A percentile compares a stretch with the other conserved stretches of the same genome.
Conservation (phyloP, 2,113 vertebrate species). For the Stigmatopora argus region DNA sequence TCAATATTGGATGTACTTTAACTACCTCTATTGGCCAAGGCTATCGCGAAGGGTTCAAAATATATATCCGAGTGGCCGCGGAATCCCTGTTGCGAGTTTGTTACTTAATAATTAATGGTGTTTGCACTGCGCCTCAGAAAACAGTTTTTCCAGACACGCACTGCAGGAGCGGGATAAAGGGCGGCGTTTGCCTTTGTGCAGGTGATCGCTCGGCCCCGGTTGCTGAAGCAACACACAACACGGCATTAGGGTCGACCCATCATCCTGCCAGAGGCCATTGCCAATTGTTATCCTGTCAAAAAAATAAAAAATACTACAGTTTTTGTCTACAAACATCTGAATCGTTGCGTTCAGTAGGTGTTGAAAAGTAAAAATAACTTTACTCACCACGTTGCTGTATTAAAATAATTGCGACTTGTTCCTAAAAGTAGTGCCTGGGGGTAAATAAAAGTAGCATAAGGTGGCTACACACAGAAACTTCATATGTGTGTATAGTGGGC, state of each 20-base stretch:
- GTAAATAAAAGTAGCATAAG: constrained; percentile 38
- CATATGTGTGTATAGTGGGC: constrained; percentile 62
- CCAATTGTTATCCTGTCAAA: constrained; percentile 20
- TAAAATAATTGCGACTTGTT: constrained; percentile 18
- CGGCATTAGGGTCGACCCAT: constrained; percentile 56
- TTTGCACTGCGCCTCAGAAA: constrained; percentile 64
- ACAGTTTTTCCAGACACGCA: constrained; percentile 72
- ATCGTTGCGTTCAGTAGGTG: constrained; percentile 28
- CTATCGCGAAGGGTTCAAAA: constrained; percentile 50
- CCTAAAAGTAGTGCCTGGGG: constrained; percentile 27
- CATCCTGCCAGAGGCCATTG: constrained; percentile 49
- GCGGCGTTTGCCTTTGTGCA: constrained; percentile 47
- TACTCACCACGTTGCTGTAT: constrained; percentile 1
- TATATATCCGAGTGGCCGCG: constrained; percentile 42
- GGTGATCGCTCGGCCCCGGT: constrained; percentile 62
- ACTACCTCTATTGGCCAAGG: constrained; percentile 11
- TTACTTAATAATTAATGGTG: constrained; percentile 73
- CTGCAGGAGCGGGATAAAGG: constrained; percentile 57
- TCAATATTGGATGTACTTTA: neutral
- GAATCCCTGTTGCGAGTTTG: constrained; percentile 61
- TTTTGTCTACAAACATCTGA: constrained; percentile 3
- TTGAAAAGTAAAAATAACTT: constrained; percentile 5
- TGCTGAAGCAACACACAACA: constrained; percentile 56
- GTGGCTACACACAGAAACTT: constrained; percentile 42
- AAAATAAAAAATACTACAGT: neutral